phyloP scores from a whole-genome alignment of 2,797 vertebrate genomes.

The Phyllotis vaccarum region DNA sequence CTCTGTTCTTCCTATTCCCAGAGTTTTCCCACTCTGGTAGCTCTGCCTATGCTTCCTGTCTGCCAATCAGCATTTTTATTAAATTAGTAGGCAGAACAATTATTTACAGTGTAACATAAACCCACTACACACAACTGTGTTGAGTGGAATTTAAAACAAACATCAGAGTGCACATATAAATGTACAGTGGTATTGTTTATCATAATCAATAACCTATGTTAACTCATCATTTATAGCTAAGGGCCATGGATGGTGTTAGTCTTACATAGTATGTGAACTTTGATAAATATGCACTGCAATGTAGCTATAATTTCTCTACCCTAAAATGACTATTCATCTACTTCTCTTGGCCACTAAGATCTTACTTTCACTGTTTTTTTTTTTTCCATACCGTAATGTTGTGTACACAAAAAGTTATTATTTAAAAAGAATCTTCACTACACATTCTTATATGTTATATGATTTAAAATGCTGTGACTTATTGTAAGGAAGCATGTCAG shows the following conservation, averaged over 20 bases:
- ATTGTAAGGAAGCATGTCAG: background rate
- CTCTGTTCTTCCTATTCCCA: too few relatives aligned
- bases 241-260: background rate
- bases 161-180: background rate
- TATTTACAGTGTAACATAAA: too few relatives aligned
- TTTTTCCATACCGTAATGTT: background rate
- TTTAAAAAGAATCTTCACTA: background rate
- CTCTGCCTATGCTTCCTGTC: too few relatives aligned
- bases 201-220: background rate
- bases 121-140: background rate
- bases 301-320: background rate
- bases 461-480: background rate
- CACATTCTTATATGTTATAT: constrained; percentile 22
- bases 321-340: background rate
- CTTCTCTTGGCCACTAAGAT: background rate
- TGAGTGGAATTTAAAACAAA: background rate
- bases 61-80: too few relatives aligned
- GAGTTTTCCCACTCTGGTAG: too few relatives aligned
- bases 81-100: too few relatives aligned
- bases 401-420: too few relatives aligned
- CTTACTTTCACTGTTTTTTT: background rate
- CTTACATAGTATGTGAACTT: background rate
- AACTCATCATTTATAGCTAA: background rate
- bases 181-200: background rate
- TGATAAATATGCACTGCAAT: background rate